phyloP scores from a whole-genome alignment of 1,140 invertebrate species.

The Drosophila mauritiana region DNA sequence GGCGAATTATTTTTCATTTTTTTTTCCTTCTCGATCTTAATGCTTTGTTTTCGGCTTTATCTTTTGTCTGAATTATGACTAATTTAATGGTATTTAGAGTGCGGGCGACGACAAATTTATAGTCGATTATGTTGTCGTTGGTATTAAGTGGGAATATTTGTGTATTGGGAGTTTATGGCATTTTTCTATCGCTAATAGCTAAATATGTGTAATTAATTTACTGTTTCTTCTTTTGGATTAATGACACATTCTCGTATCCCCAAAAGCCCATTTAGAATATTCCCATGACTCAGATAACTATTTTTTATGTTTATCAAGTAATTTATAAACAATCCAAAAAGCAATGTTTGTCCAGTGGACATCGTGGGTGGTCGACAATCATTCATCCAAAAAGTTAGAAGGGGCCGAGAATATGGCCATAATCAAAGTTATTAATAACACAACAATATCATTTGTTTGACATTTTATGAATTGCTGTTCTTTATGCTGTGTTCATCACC shows the following conservation, averaged over 20 bases:
- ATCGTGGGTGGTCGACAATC: constrained; percentile 62
- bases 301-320: constrained; percentile 15
- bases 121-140: not conserved
- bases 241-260: not conserved
- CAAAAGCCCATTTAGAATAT: not conserved
- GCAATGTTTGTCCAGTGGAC: constrained; percentile 50
- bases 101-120: constrained; percentile 36
- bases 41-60: constrained; percentile 29
- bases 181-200: not conserved
- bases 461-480: constrained; percentile 47
- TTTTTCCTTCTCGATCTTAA: constrained; percentile 24
- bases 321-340: constrained; percentile 49
- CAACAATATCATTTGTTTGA: constrained; percentile 67
- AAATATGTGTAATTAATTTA: constrained; percentile 7
- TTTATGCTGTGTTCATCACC: constrained; percentile 50
- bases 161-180: not conserved
- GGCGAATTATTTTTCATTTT: constrained; percentile 44
- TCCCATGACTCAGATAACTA: constrained; percentile 31
- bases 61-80: constrained; percentile 62
- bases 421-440: constrained; percentile 70
- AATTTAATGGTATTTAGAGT: constrained; percentile 74
- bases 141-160: constrained; percentile 13
- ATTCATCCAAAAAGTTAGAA: constrained; percentile 16
- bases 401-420: constrained; percentile 11
- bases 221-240: not conserved